These are phyloP conservation scores for Azorinus chamasolen DNA, from an alignment of 2,888 invertebrate genomes.

Conservation along the genomic window DNA sequence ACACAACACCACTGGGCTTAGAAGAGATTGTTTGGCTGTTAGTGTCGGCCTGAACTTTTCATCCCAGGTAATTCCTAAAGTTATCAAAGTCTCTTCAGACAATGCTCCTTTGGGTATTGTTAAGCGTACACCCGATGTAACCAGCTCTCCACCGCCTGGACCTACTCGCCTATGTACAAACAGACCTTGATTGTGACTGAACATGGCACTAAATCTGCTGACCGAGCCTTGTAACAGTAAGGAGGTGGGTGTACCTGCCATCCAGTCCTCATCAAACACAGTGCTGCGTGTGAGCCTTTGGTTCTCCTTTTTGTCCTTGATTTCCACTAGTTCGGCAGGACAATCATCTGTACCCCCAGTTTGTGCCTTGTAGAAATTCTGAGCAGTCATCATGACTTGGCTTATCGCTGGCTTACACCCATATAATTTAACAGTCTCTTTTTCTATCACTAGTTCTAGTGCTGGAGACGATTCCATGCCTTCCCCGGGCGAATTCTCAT, in stretches of 20 bases:
- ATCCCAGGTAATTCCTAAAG: constrained; percentile 67
- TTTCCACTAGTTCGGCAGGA: constrained; percentile 53
- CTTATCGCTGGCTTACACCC: constrained; percentile 37
- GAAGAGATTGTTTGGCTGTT: constrained; percentile 42
- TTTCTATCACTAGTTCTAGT: constrained; percentile 34
- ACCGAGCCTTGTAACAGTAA: constrained; percentile 25
- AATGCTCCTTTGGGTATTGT: constrained; percentile 63
- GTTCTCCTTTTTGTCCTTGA: constrained; percentile 28
- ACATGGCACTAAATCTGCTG: constrained; percentile 14
- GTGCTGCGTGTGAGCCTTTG: constrained; percentile 22
- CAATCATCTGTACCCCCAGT: constrained; percentile 22
- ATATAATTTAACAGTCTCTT: constrained; percentile 48
- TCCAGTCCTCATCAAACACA: constrained; percentile 48
- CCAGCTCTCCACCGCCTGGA: constrained; percentile 51
- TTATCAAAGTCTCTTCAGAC: constrained; percentile 33
- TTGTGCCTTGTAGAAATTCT: constrained; percentile 42
- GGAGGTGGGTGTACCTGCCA: constrained; percentile 62
- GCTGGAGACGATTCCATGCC: background rate
- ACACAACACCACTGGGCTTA: constrained; percentile 70
- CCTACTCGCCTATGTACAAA: constrained; percentile 64
- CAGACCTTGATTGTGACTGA: constrained; percentile 50
- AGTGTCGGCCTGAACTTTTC: constrained; percentile 49
- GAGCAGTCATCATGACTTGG: constrained; percentile 51
- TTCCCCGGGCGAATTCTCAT: too few species aligned
- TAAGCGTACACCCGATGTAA: constrained; percentile 61